These are phyloP conservation scores for Agelas oroides DNA, from an alignment of 37 sponge, comb jelly and placozoan genomes.

Conservation along the genomic window DNA sequence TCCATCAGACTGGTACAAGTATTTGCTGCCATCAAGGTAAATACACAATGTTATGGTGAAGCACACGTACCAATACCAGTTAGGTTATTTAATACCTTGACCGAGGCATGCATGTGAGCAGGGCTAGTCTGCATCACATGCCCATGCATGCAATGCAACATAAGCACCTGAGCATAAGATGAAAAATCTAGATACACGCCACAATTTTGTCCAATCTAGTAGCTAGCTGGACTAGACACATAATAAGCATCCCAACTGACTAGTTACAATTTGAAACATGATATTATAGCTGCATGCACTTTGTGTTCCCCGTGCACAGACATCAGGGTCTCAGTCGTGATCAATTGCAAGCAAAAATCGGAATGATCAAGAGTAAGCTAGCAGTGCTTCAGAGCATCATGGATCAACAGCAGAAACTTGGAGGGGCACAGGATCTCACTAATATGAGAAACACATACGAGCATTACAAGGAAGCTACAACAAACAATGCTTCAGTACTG, in stretches of 20 bases:
- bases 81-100: too few species aligned
- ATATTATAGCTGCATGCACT: background rate
- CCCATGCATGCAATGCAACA: too few species aligned
- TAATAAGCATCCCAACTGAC: too few species aligned
- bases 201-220: too few species aligned
- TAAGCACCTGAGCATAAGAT: too few species aligned
- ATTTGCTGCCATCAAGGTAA: constrained; percentile 9
- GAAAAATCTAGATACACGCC: too few species aligned
- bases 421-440: background rate
- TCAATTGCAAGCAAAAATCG: constrained; percentile 21
- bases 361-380: constrained; percentile 15
- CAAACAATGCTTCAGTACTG: background rate
- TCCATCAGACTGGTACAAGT: constrained; percentile 69
- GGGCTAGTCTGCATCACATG: background rate
- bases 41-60: too few species aligned
- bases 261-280: too few species aligned
- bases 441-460: background rate
- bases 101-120: background rate
- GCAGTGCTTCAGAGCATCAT: constrained; percentile 3
- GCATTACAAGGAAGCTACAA: background rate
- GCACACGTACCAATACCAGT: constrained; percentile 15
- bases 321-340: constrained; percentile 28
- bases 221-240: too few species aligned
- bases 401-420: background rate
- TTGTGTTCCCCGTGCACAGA: too few species aligned